Evolutionary conservation across 2,888 invertebrate genomes (phyloP), one percentile per base, ranked within the genome.

Genomic region (Lasius platythorax): DNA sequence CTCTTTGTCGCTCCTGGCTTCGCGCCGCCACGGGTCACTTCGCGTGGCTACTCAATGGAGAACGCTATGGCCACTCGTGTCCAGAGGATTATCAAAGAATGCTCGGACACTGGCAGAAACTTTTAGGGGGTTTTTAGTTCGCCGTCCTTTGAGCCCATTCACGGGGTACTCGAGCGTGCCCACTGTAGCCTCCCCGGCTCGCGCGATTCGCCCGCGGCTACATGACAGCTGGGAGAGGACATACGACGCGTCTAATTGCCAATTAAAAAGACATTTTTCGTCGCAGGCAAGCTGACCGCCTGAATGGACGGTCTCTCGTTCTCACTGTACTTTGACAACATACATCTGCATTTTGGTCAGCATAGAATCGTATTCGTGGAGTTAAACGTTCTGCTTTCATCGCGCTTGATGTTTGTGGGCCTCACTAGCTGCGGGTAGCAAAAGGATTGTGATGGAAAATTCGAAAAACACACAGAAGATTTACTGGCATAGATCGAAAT

Each of bases 241-340:
- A 89, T 82, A 90, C 91, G 89, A 93, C 92, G 93, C 93, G 91
- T 90, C 94, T 94, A 95, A 95, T 95, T 95, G 95, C 92, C 94
- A 94, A 95, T 95, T 95, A 94, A 94, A 94, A 93, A 93, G 92
- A 93, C 93, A 93, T 94, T 94, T 90, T 86, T 90, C 91, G 66
- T 76, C 12, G 63, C 23, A 18, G 67, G 64, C 67, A 72, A 85
- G 86, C 72, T 86, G 91, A 84, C 88, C 82, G 76, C 50, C 73
- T 70, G 81, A 87, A 83, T 76, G 81, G 81, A 11, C 73, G 15
- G 76, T 86, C 43, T 85, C 86, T 87, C 82, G 83, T 81, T 82
- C 81, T 84, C 85, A 75, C 89, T 84, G 73, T 85, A 43, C 43
- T 70, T 40, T 37, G 73, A 81, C 68, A 61, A 50, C 61, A 58